Evolutionary conservation across 2,113 vertebrate genomes (phyloP).

Genomic region (Pundamilia nyererei): DNA sequence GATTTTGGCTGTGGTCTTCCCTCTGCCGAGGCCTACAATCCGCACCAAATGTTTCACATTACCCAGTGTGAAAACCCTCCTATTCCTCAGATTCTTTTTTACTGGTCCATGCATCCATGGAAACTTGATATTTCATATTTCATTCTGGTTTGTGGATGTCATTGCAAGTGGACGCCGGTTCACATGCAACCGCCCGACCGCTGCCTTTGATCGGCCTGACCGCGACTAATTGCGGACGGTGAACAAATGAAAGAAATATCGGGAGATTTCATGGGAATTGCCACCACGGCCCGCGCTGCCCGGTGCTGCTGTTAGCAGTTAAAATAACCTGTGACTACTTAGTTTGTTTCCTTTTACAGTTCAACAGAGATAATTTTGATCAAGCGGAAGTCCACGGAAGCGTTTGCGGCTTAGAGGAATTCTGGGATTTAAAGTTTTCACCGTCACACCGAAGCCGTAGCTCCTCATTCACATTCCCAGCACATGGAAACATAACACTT

Average conservation of each 20-base stretch:
- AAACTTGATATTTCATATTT: slow-evolving; percentile 99
- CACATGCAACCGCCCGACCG: slow-evolving; percentile 90
- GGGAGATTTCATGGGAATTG: slow-evolving; percentile 99
- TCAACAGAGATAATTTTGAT: slow-evolving; percentile 42
- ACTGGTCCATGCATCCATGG: slow-evolving; percentile 95
- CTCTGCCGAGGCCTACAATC: slow-evolving; percentile 85
- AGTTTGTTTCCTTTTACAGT: slow-evolving; percentile 73
- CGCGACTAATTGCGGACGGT: slow-evolving; percentile 94
- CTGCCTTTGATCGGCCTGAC: slow-evolving; percentile 95
- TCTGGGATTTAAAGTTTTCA: slow-evolving; percentile 1
- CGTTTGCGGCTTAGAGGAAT: neutral
- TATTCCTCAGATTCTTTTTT: slow-evolving; percentile 92
- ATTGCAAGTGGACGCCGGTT: slow-evolving; percentile 92
- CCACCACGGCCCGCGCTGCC: slow-evolving; percentile 78
- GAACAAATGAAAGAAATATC: slow-evolving; percentile 99
- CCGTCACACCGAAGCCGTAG: neutral
- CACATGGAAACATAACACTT: slow-evolving; percentile 47
- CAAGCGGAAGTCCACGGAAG: neutral
- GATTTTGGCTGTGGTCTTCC: slow-evolving; percentile 78
- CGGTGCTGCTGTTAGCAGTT: slow-evolving; percentile 79
- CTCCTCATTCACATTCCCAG: neutral
- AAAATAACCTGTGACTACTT: slow-evolving; percentile 78
- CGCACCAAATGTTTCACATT: slow-evolving; percentile 99
- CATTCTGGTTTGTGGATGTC: slow-evolving; percentile 99
- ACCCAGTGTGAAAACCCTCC: slow-evolving; percentile 99